A percentile compares a stretch with the other conserved stretches of the same genome.
These are phyloP conservation scores for Metacarcinus magister DNA, from an alignment of 2,888 invertebrate species.

Conservation along the genomic window DNA sequence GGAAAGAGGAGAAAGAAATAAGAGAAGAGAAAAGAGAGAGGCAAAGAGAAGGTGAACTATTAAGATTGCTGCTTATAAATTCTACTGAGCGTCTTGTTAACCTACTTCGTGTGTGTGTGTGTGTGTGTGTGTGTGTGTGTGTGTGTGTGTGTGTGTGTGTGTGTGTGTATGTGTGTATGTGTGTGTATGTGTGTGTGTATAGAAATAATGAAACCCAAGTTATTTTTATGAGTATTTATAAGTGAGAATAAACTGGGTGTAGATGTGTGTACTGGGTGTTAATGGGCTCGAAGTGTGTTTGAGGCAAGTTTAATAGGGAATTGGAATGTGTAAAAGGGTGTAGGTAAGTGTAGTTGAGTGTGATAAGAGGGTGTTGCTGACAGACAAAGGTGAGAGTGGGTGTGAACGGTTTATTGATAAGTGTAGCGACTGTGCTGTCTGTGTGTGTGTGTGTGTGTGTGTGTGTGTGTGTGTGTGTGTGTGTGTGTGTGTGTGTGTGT, in stretches of 20 bases:
- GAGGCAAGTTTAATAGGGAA: no score
- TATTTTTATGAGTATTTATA: background rate
- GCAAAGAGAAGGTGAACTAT: background rate
- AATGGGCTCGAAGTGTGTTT: background rate
- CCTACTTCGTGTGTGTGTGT: background rate
- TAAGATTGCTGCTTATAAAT: background rate
- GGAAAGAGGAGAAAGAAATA: background rate
- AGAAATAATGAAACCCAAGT: background rate
- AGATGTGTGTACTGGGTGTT: background rate
- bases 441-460: no score
- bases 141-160: constrained; percentile 22
- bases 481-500: no score
- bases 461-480: no score
- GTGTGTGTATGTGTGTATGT: background rate
- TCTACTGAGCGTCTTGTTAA: constrained; percentile 26
- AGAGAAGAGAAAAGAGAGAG: background rate
- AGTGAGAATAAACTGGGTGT: background rate
- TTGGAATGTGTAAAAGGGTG: no score
- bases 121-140: constrained; percentile 45
- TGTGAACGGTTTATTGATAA: no score
- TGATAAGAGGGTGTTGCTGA: no score
- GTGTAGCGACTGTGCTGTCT: no score
- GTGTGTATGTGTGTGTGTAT: background rate
- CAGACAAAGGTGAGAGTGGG: no score
- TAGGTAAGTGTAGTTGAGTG: no score